Evolutionary conservation across 1,140 invertebrate species (phyloP).

Genomic region (Drosophila novamexicana): DNA sequence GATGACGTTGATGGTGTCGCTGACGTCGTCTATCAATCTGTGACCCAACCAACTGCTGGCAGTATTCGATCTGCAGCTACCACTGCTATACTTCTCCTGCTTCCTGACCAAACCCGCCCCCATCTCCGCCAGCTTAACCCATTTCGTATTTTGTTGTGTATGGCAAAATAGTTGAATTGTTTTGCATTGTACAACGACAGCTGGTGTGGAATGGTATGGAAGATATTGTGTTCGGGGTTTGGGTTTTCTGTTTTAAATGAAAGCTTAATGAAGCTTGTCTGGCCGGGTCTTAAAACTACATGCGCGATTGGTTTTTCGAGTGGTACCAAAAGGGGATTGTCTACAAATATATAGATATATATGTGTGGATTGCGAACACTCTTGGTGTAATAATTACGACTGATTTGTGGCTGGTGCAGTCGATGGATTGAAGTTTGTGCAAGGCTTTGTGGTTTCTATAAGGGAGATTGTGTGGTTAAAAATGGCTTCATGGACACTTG

Average conservation of each 20-base stretch:
- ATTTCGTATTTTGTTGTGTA: constrained; percentile 68
- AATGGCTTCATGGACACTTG: background rate
- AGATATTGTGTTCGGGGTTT: constrained; percentile 11
- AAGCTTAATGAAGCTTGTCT: constrained; percentile 70
- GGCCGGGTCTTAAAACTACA: constrained; percentile 8
- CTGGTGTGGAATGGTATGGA: constrained; percentile 5
- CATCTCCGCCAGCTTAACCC: background rate
- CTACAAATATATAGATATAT: constrained; percentile 1
- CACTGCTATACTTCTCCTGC: too few relatives aligned
- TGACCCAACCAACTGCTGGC: constrained; percentile 46
- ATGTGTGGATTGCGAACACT: background rate
- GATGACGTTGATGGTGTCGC: constrained; percentile 69
- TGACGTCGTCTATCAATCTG: constrained; percentile 78
- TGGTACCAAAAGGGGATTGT: constrained; percentile 9
- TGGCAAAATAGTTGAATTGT: constrained; percentile 70
- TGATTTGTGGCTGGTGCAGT: constrained; percentile 63
- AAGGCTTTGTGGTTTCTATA: constrained; percentile 12
- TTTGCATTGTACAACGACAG: constrained; percentile 62
- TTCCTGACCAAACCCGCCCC: background rate
- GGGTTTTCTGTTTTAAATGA: constrained; percentile 63
- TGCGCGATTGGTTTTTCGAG: constrained; percentile 30
- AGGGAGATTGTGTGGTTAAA: constrained; percentile 9
- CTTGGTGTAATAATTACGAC: constrained; percentile 68
- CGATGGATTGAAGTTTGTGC: constrained; percentile 54
- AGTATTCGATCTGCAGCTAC: constrained; percentile 8